Conservation (phyloP, 2,888 invertebrate species). For the Phania funesta region DNA sequence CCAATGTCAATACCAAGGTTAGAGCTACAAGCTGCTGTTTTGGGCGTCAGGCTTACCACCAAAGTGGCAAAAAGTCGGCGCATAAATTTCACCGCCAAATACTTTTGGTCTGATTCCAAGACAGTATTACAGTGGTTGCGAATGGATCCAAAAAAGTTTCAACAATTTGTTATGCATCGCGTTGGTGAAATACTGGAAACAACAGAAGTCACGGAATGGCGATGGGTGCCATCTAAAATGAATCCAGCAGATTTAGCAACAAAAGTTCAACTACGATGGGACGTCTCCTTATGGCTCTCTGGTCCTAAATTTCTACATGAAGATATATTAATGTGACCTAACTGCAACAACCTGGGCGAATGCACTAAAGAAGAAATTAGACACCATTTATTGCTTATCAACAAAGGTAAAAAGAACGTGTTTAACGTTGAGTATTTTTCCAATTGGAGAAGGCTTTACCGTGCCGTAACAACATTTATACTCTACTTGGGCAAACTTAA, state of each 20-base stretch:
- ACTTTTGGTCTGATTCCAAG: too few species aligned
- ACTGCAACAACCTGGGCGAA: neutral
- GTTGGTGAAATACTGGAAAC: slow-evolving; percentile 61
- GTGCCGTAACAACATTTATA: neutral
- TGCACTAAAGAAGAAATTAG: neutral
- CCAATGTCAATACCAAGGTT: slow-evolving; percentile 56
- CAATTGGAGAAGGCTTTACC: neutral
- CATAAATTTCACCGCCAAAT: neutral
- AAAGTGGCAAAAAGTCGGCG: slow-evolving; percentile 27
- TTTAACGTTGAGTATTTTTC: neutral
- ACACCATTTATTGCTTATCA: neutral
- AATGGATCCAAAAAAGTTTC: too few species aligned
- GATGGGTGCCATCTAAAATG: too few species aligned
- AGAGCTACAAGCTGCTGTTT: slow-evolving; percentile 54
- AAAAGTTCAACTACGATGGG: too few species aligned
- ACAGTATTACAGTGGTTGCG: too few species aligned
- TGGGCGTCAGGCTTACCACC: slow-evolving; percentile 34
- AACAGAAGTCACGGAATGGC: too few species aligned
- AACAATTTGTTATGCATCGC: slow-evolving; percentile 23
- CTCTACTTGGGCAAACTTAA: neutral
- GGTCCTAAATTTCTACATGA: neutral
- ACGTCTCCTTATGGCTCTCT: slow-evolving; percentile 18
- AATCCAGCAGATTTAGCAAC: too few species aligned
- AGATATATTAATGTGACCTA: neutral
- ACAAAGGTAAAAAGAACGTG: neutral